These are phyloP conservation scores for Homarus americanus DNA, from an alignment of 1,140 invertebrate genomes.

Conservation along the genomic window DNA sequence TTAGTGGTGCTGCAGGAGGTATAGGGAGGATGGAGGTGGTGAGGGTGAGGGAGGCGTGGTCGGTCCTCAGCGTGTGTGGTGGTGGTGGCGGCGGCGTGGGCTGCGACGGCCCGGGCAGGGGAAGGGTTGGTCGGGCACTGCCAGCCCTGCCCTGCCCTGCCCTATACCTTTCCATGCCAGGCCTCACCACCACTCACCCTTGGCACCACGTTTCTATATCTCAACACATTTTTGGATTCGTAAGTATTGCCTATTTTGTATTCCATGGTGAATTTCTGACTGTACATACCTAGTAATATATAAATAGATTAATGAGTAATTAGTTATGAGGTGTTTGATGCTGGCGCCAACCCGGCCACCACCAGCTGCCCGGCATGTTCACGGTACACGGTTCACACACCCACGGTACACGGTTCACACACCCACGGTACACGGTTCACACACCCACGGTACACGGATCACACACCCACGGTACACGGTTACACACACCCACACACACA, in stretches of 20 bases:
- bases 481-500: no score
- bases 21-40: not conserved
- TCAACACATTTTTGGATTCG: no score
- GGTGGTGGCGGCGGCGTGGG: slow-evolving; percentile 12
- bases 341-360: not conserved
- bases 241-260: not conserved
- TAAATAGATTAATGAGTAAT: not conserved
- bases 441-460: not conserved
- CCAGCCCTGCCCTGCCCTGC: not conserved
- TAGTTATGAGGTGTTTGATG: not conserved
- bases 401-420: not conserved
- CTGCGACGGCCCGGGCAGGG: slow-evolving; percentile 1
- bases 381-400: not conserved
- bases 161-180: not conserved
- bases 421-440: not conserved
- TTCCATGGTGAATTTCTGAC: no score
- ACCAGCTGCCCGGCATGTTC: not conserved
- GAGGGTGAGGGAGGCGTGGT: slow-evolving; percentile 20
- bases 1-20: not conserved
- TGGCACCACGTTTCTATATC: not conserved
- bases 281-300: not conserved
- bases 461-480: not conserved
- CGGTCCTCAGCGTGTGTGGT: slow-evolving; percentile 5
- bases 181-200: not conserved
- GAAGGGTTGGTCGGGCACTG: slow-evolving; percentile 41